phyloP scores from a whole-genome alignment of 2,888 invertebrate species.

The Melangyna quadrimaculata region DNA sequence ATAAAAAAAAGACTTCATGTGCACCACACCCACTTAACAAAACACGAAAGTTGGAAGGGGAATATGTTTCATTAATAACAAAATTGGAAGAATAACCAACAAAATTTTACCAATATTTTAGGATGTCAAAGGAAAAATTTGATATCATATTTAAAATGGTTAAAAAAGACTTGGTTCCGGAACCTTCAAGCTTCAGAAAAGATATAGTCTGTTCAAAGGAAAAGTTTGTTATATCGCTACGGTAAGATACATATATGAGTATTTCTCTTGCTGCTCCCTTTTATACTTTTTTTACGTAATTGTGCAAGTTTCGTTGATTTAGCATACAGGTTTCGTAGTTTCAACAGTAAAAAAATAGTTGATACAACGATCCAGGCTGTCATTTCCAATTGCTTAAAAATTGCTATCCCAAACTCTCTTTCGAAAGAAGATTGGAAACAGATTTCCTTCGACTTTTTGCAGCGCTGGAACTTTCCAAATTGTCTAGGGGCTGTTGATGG shows the following conservation, averaged over 20 bases:
- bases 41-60: background rate
- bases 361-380: too few species aligned
- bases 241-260: background rate
- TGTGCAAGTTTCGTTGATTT: too few species aligned
- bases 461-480: conserved; percentile 8
- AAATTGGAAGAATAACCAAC: too few species aligned
- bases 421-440: too few species aligned
- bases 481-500: too few species aligned
- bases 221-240: background rate
- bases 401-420: too few species aligned
- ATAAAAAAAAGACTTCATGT: background rate
- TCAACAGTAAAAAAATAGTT: too few species aligned
- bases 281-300: too few species aligned
- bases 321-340: too few species aligned
- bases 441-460: too few species aligned
- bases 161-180: background rate
- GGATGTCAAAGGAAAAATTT: background rate
- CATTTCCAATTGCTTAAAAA: too few species aligned
- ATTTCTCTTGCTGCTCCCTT: background rate
- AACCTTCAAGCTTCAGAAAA: background rate
- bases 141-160: background rate
- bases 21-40: background rate
- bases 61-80: background rate
- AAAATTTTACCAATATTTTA: too few species aligned
- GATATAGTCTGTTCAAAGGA: background rate